These are phyloP conservation scores for Ancistrus triradiatus DNA, from an alignment of 2,113 vertebrate species.

Conservation along the genomic window DNA sequence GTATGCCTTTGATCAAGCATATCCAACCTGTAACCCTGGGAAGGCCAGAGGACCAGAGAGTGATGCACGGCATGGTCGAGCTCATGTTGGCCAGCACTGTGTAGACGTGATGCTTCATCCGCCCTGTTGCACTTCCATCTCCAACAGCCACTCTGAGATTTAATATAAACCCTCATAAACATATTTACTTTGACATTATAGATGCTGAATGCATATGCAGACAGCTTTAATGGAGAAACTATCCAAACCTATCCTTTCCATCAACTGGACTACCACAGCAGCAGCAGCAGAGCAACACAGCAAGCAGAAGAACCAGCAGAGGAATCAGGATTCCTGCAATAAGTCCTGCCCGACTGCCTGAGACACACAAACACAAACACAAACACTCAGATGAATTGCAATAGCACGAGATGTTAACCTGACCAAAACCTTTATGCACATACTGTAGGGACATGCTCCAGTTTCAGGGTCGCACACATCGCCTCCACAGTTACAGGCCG, in stretches of 20 bases:
- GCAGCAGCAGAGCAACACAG: constrained; percentile 75
- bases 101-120: constrained; percentile 86
- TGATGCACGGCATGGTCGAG: constrained; percentile 75
- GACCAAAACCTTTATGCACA: constrained; percentile 31
- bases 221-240: neutral
- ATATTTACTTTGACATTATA: neutral
- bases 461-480: constrained; percentile 69
- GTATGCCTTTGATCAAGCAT: neutral
- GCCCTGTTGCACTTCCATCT: constrained; percentile 63
- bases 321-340: constrained; percentile 70
- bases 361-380: constrained; percentile 12
- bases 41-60: constrained; percentile 77
- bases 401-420: neutral
- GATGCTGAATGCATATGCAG: neutral
- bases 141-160: constrained; percentile 50
- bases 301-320: constrained; percentile 71
- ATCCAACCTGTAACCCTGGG: constrained; percentile 88
- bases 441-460: constrained; percentile 80
- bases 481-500: constrained; percentile 70
- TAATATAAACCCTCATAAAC: neutral
- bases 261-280: constrained; percentile 67
- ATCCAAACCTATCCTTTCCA: constrained; percentile 75
- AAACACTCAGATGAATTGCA: neutral
- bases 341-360: constrained; percentile 65
- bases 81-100: constrained; percentile 79